Evolutionary conservation across 2,888 invertebrate genomes (phyloP).

Genomic region (Tetheella fluctuosa): DNA sequence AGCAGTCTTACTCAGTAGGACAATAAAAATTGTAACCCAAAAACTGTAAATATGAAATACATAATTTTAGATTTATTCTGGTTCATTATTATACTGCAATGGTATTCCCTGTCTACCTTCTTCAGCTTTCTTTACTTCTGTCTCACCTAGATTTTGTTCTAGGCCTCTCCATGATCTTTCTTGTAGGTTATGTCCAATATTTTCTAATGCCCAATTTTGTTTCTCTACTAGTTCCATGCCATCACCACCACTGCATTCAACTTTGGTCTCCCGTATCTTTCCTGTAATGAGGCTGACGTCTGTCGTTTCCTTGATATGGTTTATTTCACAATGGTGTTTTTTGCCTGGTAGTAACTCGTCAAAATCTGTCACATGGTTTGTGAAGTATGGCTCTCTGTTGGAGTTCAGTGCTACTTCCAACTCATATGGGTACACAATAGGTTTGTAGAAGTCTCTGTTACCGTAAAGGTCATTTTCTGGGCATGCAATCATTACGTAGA

Average conservation of each 20-base stretch:
- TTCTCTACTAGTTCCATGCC: conserved; percentile 72
- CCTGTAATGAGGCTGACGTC: conserved; percentile 92
- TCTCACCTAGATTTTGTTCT: conserved; percentile 91
- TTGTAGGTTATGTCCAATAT: conserved; percentile 86
- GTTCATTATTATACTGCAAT: conserved; percentile 86
- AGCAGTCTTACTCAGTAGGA: conserved; percentile 42
- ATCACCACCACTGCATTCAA: conserved; percentile 58
- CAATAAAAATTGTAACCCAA: conserved; percentile 27
- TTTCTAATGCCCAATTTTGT: conserved; percentile 80
- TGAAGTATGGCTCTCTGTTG: conserved; percentile 81
- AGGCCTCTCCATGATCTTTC: conserved; percentile 93
- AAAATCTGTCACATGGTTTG: conserved; percentile 89
- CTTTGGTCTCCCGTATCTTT: conserved; percentile 83
- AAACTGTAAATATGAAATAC: conserved; percentile 46
- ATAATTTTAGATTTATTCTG: conserved; percentile 52
- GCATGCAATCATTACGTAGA: conserved; percentile 96
- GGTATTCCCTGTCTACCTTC: conserved; percentile 92
- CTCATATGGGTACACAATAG: conserved; percentile 96
- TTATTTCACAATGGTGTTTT: conserved; percentile 76
- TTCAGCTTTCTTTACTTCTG: conserved; percentile 86
- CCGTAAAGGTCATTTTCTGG: conserved; percentile 94
- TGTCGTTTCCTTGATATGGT: conserved; percentile 63
- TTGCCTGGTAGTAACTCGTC: conserved; percentile 88
- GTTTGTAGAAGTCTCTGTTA: conserved; percentile 93
- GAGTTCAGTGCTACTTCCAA: conserved; percentile 92